Percentiles rank a stretch among this genome's conserved stretches.
These are phyloP conservation scores for Lasioglossum morio DNA, from an alignment of 2,888 invertebrate species.

Conservation along the genomic window DNA sequence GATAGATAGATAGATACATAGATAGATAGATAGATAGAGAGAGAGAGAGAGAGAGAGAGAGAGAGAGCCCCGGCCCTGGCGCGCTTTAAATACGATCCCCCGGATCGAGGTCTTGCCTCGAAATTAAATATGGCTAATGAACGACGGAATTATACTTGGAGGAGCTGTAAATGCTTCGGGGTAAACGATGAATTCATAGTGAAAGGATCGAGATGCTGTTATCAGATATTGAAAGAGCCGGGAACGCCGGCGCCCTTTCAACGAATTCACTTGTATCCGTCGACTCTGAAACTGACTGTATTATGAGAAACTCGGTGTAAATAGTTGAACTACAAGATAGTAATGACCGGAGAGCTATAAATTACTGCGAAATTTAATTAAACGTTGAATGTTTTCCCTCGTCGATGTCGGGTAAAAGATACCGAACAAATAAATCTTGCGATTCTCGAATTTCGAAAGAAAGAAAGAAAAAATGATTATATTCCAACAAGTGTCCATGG, in stretches of 20 bases:
- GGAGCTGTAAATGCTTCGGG: not conserved
- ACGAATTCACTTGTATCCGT: not conserved
- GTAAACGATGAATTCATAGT: not conserved
- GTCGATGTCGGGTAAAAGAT: not conserved
- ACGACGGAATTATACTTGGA: not conserved
- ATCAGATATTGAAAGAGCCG: not conserved
- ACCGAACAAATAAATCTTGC: not conserved
- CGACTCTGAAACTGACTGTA: not conserved
- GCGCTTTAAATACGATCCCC: not conserved
- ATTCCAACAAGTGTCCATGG: not conserved
- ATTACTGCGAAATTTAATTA: not conserved
- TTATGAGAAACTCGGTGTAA: not conserved
- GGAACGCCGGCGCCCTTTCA: not conserved
- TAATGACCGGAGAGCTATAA: not conserved
- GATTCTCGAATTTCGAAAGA: not conserved
- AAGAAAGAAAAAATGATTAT: not conserved
- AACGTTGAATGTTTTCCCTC: not conserved
- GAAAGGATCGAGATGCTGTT: not conserved
- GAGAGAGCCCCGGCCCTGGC: not conserved
- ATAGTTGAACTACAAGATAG: not conserved
- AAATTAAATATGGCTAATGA: slow-evolving; percentile 10
- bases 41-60: not conserved
- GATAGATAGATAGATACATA: too few species aligned
- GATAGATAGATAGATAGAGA: too few species aligned
- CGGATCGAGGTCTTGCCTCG: not conserved